Base-by-base conservation (phyloP, 2,797 vertebrate genomes). In the Graptemys geographica region DNA sequence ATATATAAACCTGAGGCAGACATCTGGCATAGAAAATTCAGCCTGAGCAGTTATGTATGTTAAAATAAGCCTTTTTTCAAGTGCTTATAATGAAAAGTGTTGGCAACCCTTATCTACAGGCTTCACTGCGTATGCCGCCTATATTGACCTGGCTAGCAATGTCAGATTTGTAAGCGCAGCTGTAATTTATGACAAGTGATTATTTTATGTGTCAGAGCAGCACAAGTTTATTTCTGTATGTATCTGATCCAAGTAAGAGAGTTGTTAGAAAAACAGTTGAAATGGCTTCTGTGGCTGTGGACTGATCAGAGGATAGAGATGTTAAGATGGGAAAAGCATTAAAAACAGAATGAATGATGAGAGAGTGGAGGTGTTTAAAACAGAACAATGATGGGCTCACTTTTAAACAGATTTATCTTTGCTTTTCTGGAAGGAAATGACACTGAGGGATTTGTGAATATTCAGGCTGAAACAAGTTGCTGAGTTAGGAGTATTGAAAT, bases 361-460 rank as follows among this genome's bases (percentile, higher is more conserved):
- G 78, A 92, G 69, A 94, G 59, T 11, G 44, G 81, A 41, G 2
- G 12, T 56, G 94, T 93, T 93, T 86, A 83, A 95, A 96, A 81
- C 57, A 85, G 83, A 92, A 88, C 82, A 94, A 78, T 65, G 51
- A 74, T 96, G 76, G 92, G 86, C 80, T 93, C 1, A 2, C 82
- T 89, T 91, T 87, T 82, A n/a, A 74, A 33, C 5, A 78, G 86
- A 92, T 78, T 94, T 88, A 83, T 92, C 49, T 74, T 86, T 93
- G 92, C 78, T 93, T 85, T 86, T 91, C 85, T 59, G 23, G 87
- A 86, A 96, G 91, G 86, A 95, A 93, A 87, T 82, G 25, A 52
- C 87, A 93, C 80, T 27, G 93, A 86, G 84, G 84, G 55, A 87
- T 90, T 92, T 82, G 80, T 82, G 65, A 59, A 55, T 87, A 44